phyloP scores from a whole-genome alignment of 2,113 vertebrate genomes.

The Sylvia atricapilla region DNA sequence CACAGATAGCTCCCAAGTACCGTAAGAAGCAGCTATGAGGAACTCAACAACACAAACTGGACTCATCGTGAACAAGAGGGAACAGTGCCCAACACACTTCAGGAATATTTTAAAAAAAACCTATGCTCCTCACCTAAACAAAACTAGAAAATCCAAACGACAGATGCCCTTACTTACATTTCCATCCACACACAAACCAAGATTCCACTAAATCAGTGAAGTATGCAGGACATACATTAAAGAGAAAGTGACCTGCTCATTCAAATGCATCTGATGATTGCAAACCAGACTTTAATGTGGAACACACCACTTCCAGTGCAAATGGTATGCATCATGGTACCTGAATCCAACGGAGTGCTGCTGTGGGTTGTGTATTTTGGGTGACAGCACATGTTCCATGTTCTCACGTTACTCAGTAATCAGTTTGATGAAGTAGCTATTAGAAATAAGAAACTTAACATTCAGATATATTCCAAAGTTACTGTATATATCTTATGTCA shows the following conservation, averaged over 20 bases:
- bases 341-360: not conserved
- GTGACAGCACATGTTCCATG: rapidly evolving
- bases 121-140: not conserved
- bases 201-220: not conserved
- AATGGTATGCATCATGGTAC: not conserved
- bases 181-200: not conserved
- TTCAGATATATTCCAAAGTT: not conserved
- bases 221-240: not conserved
- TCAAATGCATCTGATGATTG: not conserved
- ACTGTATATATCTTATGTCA: not conserved
- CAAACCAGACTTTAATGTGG: not conserved
- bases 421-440: not conserved
- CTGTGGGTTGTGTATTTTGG: not conserved
- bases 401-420: not conserved
- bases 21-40: not conserved
- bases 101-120: not conserved
- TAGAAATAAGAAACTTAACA: not conserved
- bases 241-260: not conserved
- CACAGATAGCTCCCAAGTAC: rapidly evolving
- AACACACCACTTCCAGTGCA: not conserved
- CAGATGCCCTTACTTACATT: not conserved
- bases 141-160: not conserved
- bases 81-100: not conserved
- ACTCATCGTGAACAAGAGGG: rapidly evolving
- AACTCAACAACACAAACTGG: not conserved